These are phyloP conservation scores for Silurus meridionalis DNA, from an alignment of 2,113 vertebrate species.

Conservation along the genomic window DNA sequence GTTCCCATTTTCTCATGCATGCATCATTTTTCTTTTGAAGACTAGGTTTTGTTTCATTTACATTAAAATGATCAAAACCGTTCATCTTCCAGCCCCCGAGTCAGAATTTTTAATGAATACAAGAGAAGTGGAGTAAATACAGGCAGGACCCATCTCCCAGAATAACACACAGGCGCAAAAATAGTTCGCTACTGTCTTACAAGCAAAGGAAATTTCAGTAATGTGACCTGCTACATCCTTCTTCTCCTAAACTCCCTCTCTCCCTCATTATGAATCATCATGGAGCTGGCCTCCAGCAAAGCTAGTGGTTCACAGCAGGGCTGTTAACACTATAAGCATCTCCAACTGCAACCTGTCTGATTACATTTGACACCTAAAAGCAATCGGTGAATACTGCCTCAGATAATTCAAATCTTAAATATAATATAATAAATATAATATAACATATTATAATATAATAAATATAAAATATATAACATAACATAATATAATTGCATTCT, in stretches of 20 bases:
- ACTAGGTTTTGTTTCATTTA: not conserved
- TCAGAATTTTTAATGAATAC: not conserved
- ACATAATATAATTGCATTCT: no score
- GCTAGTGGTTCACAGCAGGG: not conserved
- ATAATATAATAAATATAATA: not conserved
- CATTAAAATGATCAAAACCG: not conserved
- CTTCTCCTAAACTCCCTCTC: not conserved
- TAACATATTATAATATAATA: not conserved
- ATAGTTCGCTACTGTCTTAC: constrained; percentile 13
- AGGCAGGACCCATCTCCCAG: not conserved
- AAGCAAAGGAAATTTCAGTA: not conserved
- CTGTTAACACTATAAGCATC: constrained; percentile 3
- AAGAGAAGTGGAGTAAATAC: not conserved
- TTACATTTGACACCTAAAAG: not conserved
- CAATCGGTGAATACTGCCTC: not conserved
- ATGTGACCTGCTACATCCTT: not conserved
- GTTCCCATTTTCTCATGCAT: not conserved
- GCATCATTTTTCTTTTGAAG: not conserved
- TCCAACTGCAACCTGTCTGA: not conserved
- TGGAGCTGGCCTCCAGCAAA: not conserved
- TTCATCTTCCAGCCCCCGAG: not conserved
- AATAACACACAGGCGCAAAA: constrained; percentile 25
- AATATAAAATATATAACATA: no score
- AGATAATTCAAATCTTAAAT: not conserved
- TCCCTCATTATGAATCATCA: constrained; percentile 5